Evolutionary conservation across 2,113 vertebrate genomes (phyloP).

Genomic region (Ciconia stormi): DNA sequence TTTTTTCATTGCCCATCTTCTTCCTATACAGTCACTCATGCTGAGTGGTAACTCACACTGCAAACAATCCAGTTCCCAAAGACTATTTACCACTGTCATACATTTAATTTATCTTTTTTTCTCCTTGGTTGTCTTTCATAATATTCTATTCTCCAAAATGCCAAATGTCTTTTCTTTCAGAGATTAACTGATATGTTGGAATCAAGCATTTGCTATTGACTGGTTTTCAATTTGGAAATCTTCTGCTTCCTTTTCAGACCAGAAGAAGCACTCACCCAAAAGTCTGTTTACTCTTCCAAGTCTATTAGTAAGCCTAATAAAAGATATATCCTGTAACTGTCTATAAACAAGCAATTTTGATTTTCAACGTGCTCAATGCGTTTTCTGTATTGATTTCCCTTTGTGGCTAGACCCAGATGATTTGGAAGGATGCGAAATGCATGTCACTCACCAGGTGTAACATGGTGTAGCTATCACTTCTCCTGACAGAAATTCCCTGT

Average conservation of each 20-base stretch:
- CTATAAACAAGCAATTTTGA: not conserved
- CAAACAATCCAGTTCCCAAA: not conserved
- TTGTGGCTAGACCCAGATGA: not conserved
- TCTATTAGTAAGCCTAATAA: not conserved
- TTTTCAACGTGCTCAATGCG: not conserved
- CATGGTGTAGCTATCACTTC: constrained; percentile 92
- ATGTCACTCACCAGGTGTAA: constrained; percentile 87
- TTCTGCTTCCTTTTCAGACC: not conserved
- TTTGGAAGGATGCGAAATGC: not conserved
- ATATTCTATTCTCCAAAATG: not conserved
- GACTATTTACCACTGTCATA: not conserved
- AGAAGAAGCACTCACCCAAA: not conserved
- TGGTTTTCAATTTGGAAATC: not conserved
- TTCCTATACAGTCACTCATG: not conserved
- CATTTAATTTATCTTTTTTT: not conserved
- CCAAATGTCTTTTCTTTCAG: not conserved
- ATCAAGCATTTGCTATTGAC: not conserved
- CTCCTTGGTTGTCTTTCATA: not conserved
- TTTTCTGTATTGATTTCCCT: not conserved
- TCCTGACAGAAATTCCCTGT: constrained; percentile 93
- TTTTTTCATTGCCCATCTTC: not conserved
- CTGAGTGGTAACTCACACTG: not conserved
- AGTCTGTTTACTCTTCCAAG: not conserved
- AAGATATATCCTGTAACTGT: not conserved
- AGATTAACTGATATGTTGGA: not conserved